A percentile compares a stretch with the other conserved stretches of the same genome.
These are phyloP conservation scores for Lerema accius DNA, from an alignment of 1,140 invertebrate species.

Conservation along the genomic window DNA sequence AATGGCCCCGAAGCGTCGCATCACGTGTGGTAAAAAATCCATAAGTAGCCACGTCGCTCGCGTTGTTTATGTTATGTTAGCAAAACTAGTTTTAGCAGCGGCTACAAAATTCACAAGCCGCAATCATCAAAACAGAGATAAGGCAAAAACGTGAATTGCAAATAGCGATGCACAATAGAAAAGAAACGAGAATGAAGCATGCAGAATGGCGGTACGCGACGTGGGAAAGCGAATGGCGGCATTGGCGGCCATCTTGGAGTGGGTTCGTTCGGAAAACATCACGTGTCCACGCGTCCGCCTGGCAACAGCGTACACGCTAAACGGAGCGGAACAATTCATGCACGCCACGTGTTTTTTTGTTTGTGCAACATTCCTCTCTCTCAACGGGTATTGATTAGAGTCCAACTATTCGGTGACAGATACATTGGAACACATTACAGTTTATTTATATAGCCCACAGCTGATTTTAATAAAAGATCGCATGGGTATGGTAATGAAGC, in stretches of 20 bases:
- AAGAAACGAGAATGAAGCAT: conserved; percentile 76
- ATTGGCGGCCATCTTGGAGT: conserved; percentile 76
- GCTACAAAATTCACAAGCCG: conserved; percentile 36
- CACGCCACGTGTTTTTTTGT: conserved; percentile 75
- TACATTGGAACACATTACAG: not conserved
- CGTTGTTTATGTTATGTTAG: not conserved
- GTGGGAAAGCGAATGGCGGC: conserved; percentile 80
- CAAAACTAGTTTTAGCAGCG: conserved; percentile 19
- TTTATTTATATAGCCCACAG: too few relatives aligned
- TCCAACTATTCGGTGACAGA: conserved; percentile 41
- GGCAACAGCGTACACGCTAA: conserved; percentile 73
- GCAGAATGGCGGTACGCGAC: conserved; percentile 71
- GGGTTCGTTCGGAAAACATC: conserved; percentile 70
- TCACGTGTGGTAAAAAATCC: conserved; percentile 42
- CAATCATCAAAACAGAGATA: conserved; percentile 44
- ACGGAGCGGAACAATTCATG: conserved; percentile 77
- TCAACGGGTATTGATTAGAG: conserved; percentile 50
- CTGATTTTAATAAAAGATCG: not conserved
- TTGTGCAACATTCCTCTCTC: conserved; percentile 69
- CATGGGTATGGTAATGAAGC: too few relatives aligned
- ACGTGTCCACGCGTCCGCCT: conserved; percentile 74
- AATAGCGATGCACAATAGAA: conserved; percentile 68
- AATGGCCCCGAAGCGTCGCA: conserved; percentile 48
- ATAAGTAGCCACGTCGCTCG: conserved; percentile 9
- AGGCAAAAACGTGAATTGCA: conserved; percentile 58